Evolutionary conservation across 92 coral and sea anemone species (phyloP), one percentile per base, ranked within the genome.

Genomic region (Heliopora coerulea): DNA sequence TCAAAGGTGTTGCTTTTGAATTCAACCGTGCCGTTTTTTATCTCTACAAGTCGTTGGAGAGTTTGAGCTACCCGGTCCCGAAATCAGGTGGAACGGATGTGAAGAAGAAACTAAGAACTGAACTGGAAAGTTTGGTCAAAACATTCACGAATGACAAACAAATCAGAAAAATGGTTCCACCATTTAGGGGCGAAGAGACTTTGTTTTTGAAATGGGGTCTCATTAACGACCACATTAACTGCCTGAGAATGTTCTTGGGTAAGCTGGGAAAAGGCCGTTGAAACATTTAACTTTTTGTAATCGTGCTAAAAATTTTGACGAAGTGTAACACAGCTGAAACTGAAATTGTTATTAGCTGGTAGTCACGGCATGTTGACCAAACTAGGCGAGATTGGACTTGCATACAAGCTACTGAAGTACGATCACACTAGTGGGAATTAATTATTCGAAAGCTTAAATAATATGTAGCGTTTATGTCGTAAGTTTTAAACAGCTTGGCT

Each of bases 141-240:
- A 2, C 19, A 31, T 65, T 65, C 41, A 20, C 34, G 11, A 3
- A 40, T 1, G 26, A 42, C 14, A 20, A 8, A 25, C 30, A 42
- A 35, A 34, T 65, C 5, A 40, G 72, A 18, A 26, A 50, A 20
- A 20, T 65, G 6, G 9, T 65, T 7, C 72, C 72, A n/a, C 72
- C 54, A 18, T 65, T 65, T 65, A 8, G 12, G 41, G 72, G 72
- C 56, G 56, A 40, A 10, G 49, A 65, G 27, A 24, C 28, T 19
- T 27, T 65, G 18, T 40, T 65, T 19, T 12, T 65, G 54, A 65
- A 65, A 42, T 65, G 72, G 72, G 72, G 49, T 17, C 33, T 65
- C 52, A 40, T 39, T 65, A 0, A 31, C 0, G 72, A 65, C 4
- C 40, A 65, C 33, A 65, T 65, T 18, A n/a, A 13, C 14, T 65